phyloP scores from a whole-genome alignment of 2,797 vertebrate species.

The Furcifer pardalis region DNA sequence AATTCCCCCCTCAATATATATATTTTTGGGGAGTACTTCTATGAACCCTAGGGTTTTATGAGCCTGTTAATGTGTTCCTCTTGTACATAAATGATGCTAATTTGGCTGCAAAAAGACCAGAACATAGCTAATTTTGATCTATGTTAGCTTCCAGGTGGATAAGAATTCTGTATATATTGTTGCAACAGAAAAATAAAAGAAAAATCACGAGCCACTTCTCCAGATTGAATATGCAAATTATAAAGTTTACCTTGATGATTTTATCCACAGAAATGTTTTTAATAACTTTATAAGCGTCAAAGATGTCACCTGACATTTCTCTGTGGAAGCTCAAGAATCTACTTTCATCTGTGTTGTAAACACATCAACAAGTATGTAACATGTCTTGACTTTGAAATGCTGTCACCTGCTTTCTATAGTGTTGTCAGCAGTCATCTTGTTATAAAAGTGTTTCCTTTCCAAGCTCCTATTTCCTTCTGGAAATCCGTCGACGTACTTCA shows the following conservation, averaged over 20 bases:
- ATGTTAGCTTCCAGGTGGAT: too few species aligned
- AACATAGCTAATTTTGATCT: background rate
- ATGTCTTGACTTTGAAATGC: constrained; percentile 74
- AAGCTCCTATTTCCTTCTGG: constrained; percentile 65
- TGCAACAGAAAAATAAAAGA: constrained; percentile 20
- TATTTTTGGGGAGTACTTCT: too few species aligned
- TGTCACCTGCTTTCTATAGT: constrained; percentile 73
- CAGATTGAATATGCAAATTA: constrained; percentile 66
- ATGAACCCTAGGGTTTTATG: background rate
- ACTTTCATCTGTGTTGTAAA: constrained; percentile 76
- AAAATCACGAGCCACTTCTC: constrained; percentile 40
- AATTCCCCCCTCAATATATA: background rate
- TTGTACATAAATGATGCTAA: background rate
- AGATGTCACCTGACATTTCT: constrained; percentile 60
- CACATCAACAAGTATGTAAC: constrained; percentile 75
- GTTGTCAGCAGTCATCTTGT: constrained; percentile 73
- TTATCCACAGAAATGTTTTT: constrained; percentile 58
- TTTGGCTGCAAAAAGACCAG: background rate
- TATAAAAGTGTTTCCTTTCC: constrained; percentile 70
- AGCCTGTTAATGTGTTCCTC: background rate
- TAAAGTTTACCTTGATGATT: constrained; percentile 65
- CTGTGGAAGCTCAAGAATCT: constrained; percentile 65
- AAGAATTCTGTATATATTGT: constrained; percentile 6
- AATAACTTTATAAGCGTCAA: constrained; percentile 68
- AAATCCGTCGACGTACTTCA: constrained; percentile 46